These are phyloP conservation scores for Tauraco erythrolophus DNA, from an alignment of 2,113 vertebrate species.

Conservation along the genomic window DNA sequence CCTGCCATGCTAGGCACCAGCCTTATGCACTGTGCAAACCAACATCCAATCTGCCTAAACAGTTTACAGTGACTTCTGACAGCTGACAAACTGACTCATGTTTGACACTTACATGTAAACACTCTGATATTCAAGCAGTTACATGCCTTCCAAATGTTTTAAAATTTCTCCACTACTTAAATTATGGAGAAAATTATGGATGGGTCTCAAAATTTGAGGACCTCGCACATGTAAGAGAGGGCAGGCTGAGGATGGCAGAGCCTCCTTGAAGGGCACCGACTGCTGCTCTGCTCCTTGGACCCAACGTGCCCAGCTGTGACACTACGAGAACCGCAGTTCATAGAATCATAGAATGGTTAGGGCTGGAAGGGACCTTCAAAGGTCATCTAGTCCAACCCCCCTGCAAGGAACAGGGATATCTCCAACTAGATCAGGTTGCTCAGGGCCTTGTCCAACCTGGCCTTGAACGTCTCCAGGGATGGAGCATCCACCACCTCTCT, in stretches of 20 bases:
- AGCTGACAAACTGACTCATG: background rate
- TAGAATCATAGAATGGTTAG: too few relatives aligned
- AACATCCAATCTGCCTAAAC: background rate
- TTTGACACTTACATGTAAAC: background rate
- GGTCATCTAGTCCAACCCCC: too few relatives aligned
- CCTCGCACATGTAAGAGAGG: background rate
- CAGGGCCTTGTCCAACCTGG: too few relatives aligned
- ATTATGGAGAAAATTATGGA: background rate
- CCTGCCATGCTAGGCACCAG: background rate
- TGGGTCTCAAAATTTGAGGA: background rate
- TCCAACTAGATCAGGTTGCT: too few relatives aligned
- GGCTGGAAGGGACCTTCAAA: too few relatives aligned
- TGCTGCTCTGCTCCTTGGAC: background rate
- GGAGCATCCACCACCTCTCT: too few relatives aligned
- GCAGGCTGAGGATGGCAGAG: background rate
- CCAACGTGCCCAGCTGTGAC: accelerated
- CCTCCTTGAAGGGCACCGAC: accelerated
- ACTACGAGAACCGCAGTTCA: background rate
- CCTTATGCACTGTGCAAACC: background rate
- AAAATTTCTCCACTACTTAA: background rate
- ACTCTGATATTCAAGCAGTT: background rate
- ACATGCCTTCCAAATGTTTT: background rate
- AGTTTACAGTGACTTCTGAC: background rate
- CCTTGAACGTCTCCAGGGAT: too few relatives aligned
- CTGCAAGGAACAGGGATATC: too few relatives aligned